phyloP scores from a whole-genome alignment of 2,888 invertebrate genomes.

The Seladonia tumulorum region DNA sequence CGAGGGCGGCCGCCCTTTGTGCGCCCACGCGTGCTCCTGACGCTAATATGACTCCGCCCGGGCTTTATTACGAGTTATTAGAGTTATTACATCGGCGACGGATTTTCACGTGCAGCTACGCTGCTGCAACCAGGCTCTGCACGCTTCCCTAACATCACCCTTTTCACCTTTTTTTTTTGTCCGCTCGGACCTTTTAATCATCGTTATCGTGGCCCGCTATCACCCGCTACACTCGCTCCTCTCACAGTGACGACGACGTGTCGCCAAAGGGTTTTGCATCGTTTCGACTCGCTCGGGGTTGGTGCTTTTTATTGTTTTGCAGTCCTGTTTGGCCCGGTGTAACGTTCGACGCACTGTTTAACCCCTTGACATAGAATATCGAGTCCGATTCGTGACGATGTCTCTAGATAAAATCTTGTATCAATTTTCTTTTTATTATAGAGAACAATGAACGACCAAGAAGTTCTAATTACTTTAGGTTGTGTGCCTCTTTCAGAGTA shows the following conservation, averaged over 20 bases:
- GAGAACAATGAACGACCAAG: too few relatives aligned
- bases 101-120: conserved; percentile 75
- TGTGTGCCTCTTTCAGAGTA: too few relatives aligned
- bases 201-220: conserved; percentile 2
- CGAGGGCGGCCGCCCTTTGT: conserved; percentile 83
- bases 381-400: background rate
- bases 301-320: background rate
- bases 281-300: background rate
- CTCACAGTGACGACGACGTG: background rate
- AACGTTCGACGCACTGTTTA: background rate
- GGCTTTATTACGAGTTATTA: conserved; percentile 84
- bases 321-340: background rate
- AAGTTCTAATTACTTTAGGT: too few relatives aligned
- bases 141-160: conserved; percentile 31
- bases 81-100: conserved; percentile 81
- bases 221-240: background rate
- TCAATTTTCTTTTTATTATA: too few relatives aligned
- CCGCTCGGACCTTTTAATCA: conserved; percentile 4
- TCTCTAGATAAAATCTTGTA: background rate
- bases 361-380: background rate
- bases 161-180: conserved; percentile 2
- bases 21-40: conserved; percentile 83
- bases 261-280: background rate
- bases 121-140: conserved; percentile 15
- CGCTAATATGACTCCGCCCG: conserved; percentile 84